Evolutionary conservation across 2,797 vertebrate species (phyloP).

Genomic region (Bucorvus abyssinicus): DNA sequence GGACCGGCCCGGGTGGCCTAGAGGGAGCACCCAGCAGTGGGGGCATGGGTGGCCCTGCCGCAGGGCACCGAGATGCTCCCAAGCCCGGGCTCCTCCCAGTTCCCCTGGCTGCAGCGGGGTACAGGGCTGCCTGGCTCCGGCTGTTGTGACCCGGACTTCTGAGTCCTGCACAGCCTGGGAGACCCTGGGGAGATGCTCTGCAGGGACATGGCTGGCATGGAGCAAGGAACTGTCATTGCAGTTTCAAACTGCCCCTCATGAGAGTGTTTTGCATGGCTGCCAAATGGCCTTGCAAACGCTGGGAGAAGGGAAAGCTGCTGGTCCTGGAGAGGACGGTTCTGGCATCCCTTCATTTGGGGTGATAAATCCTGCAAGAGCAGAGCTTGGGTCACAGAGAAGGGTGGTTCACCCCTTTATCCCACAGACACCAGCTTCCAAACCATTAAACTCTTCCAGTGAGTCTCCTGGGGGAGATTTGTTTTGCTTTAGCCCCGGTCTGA

Average conservation of each 20-base stretch:
- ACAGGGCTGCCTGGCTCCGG: accelerated
- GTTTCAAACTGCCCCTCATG: accelerated
- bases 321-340: accelerated
- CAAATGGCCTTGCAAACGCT: background rate
- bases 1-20: background rate
- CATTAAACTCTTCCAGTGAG: background rate
- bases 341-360: background rate
- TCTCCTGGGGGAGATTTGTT: background rate
- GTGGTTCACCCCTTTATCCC: background rate
- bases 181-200: background rate
- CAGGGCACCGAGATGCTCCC: accelerated
- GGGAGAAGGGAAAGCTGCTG: background rate
- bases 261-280: background rate
- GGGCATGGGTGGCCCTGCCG: background rate
- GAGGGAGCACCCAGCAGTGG: no score
- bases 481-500: background rate
- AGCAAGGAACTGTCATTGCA: background rate
- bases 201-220: accelerated
- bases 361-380: background rate
- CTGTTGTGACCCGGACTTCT: accelerated
- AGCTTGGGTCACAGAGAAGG: background rate
- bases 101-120: background rate
- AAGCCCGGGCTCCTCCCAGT: background rate
- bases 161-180: accelerated
- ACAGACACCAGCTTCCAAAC: background rate